Evolutionary conservation across 2,888 invertebrate species (phyloP).

Genomic region (Campopleginae sp.): DNA sequence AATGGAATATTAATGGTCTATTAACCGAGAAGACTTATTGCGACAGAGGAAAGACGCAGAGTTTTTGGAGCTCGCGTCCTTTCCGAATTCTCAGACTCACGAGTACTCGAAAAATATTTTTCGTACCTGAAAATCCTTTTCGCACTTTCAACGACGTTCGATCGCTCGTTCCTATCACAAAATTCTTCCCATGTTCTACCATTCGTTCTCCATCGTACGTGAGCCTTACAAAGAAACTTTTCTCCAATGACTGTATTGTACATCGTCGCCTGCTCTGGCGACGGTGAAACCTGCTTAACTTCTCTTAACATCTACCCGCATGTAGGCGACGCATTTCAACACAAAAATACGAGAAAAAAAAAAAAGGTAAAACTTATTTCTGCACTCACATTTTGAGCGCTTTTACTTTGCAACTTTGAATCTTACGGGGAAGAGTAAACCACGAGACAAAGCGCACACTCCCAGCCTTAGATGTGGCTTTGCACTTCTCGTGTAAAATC

Average conservation of each 20-base stretch:
- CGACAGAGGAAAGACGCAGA: neutral
- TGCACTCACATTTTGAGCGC: neutral
- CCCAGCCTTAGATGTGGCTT: neutral
- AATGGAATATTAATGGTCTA: slow-evolving; percentile 36
- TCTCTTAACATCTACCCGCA: neutral
- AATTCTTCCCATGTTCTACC: neutral
- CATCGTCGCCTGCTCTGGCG: neutral
- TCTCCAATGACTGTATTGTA: neutral
- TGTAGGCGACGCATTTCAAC: neutral
- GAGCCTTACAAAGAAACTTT: slow-evolving; percentile 1
- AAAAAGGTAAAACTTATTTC: neutral
- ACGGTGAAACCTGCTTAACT: neutral
- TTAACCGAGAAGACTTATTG: slow-evolving; percentile 9
- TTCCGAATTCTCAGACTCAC: neutral
- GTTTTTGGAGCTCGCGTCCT: neutral
- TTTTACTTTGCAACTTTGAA: neutral
- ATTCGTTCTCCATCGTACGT: neutral
- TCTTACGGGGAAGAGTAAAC: neutral
- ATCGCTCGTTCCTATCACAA: neutral
- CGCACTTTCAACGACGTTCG: neutral
- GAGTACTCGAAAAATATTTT: neutral
- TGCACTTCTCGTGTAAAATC: neutral
- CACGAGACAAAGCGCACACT: neutral
- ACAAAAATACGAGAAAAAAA: neutral
- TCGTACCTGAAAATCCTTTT: neutral